Percentiles rank a stretch among this genome's conserved stretches.
Evolutionary conservation across 2,113 vertebrate genomes (phyloP).

Genomic region (Crotophaga sulcirostris): DNA sequence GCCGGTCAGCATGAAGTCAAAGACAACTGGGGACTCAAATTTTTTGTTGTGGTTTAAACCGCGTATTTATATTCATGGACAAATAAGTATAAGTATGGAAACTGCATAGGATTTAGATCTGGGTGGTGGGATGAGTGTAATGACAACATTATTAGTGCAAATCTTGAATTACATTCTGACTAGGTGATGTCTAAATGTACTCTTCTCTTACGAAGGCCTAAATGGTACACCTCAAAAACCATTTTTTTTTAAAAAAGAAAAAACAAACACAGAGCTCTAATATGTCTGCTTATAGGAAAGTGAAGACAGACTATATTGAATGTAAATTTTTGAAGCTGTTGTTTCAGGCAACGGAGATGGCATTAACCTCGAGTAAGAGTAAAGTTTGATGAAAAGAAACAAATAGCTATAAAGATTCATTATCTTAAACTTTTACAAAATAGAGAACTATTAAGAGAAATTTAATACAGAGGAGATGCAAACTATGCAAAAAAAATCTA

Average conservation of each 20-base stretch:
- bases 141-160: not conserved
- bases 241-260: not conserved
- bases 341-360: not conserved
- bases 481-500: not conserved
- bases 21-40: not conserved
- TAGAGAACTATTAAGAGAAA: not conserved
- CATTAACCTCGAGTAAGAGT: not conserved
- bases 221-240: not conserved
- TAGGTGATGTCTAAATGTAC: not conserved
- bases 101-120: not conserved
- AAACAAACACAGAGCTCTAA: rapidly evolving
- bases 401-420: not conserved
- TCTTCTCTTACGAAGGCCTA: not conserved
- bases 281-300: not conserved
- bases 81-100: not conserved
- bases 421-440: not conserved
- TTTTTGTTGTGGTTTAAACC: not conserved
- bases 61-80: not conserved
- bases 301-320: not conserved
- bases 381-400: not conserved
- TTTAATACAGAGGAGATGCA: not conserved
- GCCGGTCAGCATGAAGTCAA: not conserved
- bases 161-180: not conserved
- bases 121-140: not conserved
- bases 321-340: not conserved